Evolutionary conservation across 2,797 vertebrate genomes (phyloP).

Genomic region (Gymnoscopelus braueri): DNA sequence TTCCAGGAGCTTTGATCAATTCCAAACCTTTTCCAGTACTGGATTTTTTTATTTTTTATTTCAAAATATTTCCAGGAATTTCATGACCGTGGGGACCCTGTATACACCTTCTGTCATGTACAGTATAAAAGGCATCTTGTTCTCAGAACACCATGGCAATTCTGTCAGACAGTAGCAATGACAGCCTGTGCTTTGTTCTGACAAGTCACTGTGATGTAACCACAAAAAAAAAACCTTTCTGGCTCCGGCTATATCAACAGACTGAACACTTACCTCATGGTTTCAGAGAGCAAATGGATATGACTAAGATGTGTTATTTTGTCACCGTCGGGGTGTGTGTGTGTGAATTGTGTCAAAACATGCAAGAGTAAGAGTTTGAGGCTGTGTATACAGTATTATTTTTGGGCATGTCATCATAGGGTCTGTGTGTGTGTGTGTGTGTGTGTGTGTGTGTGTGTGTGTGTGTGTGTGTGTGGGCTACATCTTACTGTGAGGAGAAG

Average conservation of each 20-base stretch:
- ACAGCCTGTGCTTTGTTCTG: conserved; percentile 39
- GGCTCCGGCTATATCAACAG: conserved; percentile 41
- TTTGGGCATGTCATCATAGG: no score
- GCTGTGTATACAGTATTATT: no score
- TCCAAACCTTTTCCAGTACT: no score
- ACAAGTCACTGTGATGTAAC: conserved; percentile 40
- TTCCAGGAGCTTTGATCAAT: no score
- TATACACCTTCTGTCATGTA: conserved; percentile 17
- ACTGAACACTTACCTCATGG: conserved; percentile 28
- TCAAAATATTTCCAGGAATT: no score
- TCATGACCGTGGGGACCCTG: no score
- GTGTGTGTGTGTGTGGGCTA: no score
- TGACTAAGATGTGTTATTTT: neutral
- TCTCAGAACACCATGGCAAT: conserved; percentile 26
- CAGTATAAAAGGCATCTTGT: conserved; percentile 23
- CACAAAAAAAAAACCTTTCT: neutral
- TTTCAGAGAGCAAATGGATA: conserved; percentile 8
- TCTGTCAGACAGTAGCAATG: conserved; percentile 25
- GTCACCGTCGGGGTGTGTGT: neutral
- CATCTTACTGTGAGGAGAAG: conserved; percentile 93
- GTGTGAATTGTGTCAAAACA: no score
- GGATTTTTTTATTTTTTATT: no score
- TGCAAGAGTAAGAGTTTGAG: no score
- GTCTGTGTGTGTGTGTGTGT: neutral
- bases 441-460: neutral